Conservation (phyloP, 1,140 invertebrate species). For the Cotesia vestalis region DNA sequence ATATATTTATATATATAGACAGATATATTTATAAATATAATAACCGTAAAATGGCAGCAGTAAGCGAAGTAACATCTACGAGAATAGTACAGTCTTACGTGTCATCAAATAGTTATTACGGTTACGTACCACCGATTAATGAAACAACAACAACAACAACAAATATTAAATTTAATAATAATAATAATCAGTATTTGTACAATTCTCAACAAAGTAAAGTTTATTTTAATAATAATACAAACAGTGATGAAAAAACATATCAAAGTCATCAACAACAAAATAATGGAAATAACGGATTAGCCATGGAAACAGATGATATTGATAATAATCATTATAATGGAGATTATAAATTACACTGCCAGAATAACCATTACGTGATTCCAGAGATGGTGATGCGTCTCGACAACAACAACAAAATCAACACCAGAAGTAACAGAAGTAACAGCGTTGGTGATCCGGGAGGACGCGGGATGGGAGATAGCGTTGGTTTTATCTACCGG, state of each 20-base stretch:
- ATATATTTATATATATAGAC: neutral
- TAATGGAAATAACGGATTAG: constrained; percentile 33
- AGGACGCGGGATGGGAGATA: constrained; percentile 21
- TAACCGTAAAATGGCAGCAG: constrained; percentile 42
- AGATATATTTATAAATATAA: constrained; percentile 2
- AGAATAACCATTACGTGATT: constrained; percentile 55
- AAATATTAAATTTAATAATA: constrained; percentile 26
- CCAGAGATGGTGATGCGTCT: constrained; percentile 39
- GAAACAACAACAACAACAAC: constrained; percentile 16
- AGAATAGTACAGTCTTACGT: constrained; percentile 44
- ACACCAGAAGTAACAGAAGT: too few species aligned
- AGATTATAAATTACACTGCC: constrained; percentile 36
- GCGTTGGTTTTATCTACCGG: constrained; percentile 26
- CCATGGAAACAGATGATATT: constrained; percentile 55
- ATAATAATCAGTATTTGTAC: neutral
- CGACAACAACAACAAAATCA: neutral
- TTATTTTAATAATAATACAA: constrained; percentile 12
- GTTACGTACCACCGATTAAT: constrained; percentile 47
- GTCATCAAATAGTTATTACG: constrained; percentile 55
- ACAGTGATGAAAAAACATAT: neutral
- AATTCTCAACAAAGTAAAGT: constrained; percentile 17
- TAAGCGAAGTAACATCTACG: constrained; percentile 40
- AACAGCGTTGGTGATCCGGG: too few species aligned
- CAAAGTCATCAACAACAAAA: constrained; percentile 22
- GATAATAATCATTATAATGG: constrained; percentile 10